Conservation (phyloP, 2,797 vertebrate species). For the Erethizon dorsatum region DNA sequence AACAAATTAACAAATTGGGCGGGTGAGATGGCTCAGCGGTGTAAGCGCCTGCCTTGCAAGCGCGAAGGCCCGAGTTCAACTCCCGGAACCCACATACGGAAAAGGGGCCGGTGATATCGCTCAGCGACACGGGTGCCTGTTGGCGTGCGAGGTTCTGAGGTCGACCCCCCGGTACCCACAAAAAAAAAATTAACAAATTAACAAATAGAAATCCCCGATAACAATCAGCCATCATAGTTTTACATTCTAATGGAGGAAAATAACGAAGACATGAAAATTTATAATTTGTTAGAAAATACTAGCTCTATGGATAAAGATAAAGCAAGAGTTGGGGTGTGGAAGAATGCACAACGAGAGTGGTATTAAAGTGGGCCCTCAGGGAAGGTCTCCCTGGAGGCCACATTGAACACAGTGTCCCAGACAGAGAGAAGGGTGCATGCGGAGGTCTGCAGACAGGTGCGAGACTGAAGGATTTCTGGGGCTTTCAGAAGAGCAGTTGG, state of each 20-base stretch:
- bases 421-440: accelerated
- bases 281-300: neutral
- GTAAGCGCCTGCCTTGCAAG: no score
- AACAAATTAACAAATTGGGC: neutral
- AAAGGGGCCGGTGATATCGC: no score
- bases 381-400: neutral
- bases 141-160: no score
- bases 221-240: neutral
- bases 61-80: no score
- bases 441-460: no score
- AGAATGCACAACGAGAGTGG: neutral
- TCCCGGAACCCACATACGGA: no score
- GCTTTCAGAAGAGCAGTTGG: neutral
- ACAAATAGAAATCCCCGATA: neutral
- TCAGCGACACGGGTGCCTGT: no score
- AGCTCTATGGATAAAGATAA: neutral
- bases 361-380: neutral
- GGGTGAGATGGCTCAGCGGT: no score
- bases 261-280: neutral
- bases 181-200: neutral
- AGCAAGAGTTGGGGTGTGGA: neutral
- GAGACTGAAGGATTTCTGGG: accelerated
- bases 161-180: no score
- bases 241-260: neutral
- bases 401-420: neutral